phyloP scores from a whole-genome alignment of 2,888 invertebrate genomes.

The Escarpia spicata region DNA sequence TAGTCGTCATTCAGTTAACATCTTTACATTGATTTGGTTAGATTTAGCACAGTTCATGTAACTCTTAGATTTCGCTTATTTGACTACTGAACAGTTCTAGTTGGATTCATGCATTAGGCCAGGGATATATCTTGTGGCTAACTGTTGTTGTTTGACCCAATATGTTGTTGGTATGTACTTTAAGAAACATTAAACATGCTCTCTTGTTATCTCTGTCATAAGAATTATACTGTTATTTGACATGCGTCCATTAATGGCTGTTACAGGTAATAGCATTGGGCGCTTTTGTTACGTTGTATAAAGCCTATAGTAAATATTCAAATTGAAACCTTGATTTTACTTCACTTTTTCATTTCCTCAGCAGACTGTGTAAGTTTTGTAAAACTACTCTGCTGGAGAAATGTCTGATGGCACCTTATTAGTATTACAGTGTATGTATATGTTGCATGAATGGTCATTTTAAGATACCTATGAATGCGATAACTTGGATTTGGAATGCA shows the following conservation, averaged over 20 bases:
- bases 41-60: not conserved
- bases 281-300: not conserved
- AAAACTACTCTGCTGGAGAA: no score
- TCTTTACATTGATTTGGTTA: no score
- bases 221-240: not conserved
- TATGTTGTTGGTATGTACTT: not conserved
- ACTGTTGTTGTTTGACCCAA: not conserved
- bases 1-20: not conserved
- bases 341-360: not conserved
- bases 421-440: no score
- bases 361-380: no score
- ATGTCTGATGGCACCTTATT: no score
- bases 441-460: no score
- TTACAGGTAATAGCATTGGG: not conserved
- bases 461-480: no score
- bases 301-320: slow-evolving; percentile 1
- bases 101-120: no score
- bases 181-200: not conserved
- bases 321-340: not conserved
- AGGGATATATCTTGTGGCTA: not conserved
- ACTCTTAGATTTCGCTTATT: not conserved
- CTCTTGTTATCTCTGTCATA: not conserved
- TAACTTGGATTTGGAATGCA: no score
- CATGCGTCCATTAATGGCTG: not conserved
- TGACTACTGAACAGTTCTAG: not conserved